phyloP scores from a whole-genome alignment of 2,797 vertebrate genomes.

The Tokudaia tokunoshimensis region DNA sequence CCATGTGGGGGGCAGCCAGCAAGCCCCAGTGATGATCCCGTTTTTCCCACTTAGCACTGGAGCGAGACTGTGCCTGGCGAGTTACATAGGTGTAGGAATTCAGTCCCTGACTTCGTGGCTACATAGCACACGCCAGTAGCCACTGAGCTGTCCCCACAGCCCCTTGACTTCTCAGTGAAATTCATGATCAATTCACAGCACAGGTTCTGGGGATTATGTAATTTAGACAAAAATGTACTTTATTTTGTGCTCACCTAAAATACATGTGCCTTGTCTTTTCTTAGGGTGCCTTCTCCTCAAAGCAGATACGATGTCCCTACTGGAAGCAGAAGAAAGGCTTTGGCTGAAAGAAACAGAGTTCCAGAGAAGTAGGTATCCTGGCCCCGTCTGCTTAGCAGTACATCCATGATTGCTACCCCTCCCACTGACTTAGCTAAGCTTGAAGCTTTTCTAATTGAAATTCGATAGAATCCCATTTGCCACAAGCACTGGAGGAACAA shows the following conservation, averaged over 20 bases:
- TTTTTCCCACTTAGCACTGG: background rate
- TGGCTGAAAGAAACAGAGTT: conserved; percentile 63
- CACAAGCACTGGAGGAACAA: background rate
- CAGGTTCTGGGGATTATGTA: background rate
- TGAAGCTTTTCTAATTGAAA: background rate
- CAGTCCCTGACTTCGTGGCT: background rate
- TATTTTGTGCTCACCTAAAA: background rate
- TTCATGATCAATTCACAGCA: background rate
- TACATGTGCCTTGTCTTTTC: background rate
- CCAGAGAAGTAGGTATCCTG: conserved; percentile 14
- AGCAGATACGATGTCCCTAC: conserved; percentile 31
- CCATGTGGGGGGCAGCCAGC: background rate
- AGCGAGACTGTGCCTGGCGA: background rate
- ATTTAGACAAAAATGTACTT: background rate
- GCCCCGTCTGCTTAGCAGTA: background rate
- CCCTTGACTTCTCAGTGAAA: background rate
- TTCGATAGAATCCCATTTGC: background rate
- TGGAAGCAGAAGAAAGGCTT: conserved; percentile 70
- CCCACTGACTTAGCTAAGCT: background rate
- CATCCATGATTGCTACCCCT: rapidly evolving
- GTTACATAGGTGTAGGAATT: too few species aligned
- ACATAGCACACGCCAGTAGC: rapidly evolving
- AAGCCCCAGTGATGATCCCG: background rate
- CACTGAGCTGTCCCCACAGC: background rate
- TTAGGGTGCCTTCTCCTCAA: conserved; percentile 61